Percentiles rank a stretch among this genome's conserved stretches.
These are phyloP conservation scores for Panopea generosa DNA, from an alignment of 2,888 invertebrate genomes.

Conservation along the genomic window DNA sequence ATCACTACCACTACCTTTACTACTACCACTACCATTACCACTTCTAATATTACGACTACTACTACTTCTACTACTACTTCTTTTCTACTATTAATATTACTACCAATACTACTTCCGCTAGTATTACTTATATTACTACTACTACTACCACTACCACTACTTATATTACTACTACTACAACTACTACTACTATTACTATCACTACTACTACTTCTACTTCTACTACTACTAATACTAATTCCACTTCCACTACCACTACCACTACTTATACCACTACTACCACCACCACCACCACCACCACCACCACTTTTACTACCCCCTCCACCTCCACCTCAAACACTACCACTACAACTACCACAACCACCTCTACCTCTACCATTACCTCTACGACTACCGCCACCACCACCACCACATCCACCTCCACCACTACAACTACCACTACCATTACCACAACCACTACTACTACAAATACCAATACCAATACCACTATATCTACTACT, in stretches of 20 bases:
- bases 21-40: not conserved
- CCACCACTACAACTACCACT: not conserved
- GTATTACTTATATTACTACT: not conserved
- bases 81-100: no score
- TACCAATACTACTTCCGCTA: not conserved
- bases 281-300: not conserved
- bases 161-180: not conserved
- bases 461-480: not conserved
- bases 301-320: not conserved
- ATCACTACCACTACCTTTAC: not conserved
- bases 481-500: no score
- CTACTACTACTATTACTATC: not conserved
- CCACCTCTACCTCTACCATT: no score
- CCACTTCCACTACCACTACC: no score
- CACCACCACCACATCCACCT: no score
- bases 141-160: not conserved
- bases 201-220: constrained; percentile 1
- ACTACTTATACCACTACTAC: no score
- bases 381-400: no score
- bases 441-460: not conserved
- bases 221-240: no score
- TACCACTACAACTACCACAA: no score
- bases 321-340: not conserved
- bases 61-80: no score
- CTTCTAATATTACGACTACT: no score